Evolutionary conservation across 2,797 vertebrate species (phyloP), one percentile per base, ranked within the genome.

Genomic region (Neopelma chrysocephalum): DNA sequence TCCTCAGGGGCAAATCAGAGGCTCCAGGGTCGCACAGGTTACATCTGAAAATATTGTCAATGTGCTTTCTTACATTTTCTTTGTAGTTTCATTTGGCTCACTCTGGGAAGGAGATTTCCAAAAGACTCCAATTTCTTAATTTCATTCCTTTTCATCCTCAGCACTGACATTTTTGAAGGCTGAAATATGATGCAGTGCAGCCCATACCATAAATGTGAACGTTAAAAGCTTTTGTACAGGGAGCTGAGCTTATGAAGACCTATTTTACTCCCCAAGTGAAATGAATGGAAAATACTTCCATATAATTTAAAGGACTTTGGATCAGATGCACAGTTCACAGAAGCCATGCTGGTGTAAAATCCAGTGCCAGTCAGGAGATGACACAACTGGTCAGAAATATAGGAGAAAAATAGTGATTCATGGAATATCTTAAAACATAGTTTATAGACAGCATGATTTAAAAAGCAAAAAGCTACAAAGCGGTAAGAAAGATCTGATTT

Each of bases 41-140:
- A 62, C 31, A 57, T 61, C 58, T 71, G 60, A 78, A 90, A 92
- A 87, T 87, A 70, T 56, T 82, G 26, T 36, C 51, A 40, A 4
- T 36, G 9, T 64, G n/a, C 31, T 80, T 72, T 89, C 40, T 82
- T 79, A 38, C 4, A 4, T n/a, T 34, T 82, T 78, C 50, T 88
- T 92, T 70, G 31, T 72, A 38, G 56, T 73, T 51, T 92, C 83
- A 48, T 83, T 94, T 54, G 7, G 20, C 43, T 95, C 64, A 20
- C 9, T 65, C 42, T 58, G 65, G 34, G 38, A 91, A 83, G 53
- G 83, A 86, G 56, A 68, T 89, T 93, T 96, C 60, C 64, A 71
- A 60, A 92, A 78, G 42, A 93, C 47, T 89, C 56, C 53, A 70
- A 6, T 92, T 91, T 90, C 87, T 94, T 95, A 83, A 90, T 91